Percentiles rank a stretch among this genome's conserved stretches.
phyloP scores from a whole-genome alignment of 2,888 invertebrate genomes.

The Ophioninae sp. region DNA sequence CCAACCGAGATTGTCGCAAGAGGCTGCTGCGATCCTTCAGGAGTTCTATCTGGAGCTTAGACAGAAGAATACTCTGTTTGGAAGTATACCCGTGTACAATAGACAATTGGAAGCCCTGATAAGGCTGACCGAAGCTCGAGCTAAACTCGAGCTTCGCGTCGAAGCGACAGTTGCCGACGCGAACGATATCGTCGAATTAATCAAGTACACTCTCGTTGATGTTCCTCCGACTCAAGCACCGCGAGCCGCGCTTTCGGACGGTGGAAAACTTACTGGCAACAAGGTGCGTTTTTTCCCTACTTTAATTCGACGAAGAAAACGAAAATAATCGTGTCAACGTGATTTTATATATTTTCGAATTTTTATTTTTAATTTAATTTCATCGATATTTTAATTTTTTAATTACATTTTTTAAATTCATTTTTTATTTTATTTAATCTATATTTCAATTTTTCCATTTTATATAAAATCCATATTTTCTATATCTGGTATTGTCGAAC shows the following conservation, averaged over 20 bases:
- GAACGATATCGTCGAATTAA: constrained; percentile 91
- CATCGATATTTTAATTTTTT: too few relatives aligned
- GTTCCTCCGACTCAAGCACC: constrained; percentile 55
- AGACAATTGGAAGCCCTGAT: constrained; percentile 95
- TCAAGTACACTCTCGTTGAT: constrained; percentile 84
- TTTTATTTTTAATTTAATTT: too few relatives aligned
- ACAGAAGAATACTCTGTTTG: constrained; percentile 84
- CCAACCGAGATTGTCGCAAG: constrained; percentile 88
- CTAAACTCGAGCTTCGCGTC: constrained; percentile 92
- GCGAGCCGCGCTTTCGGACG: constrained; percentile 83
- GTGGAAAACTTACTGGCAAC: constrained; percentile 81
- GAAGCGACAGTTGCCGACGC: constrained; percentile 91
- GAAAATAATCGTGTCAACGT: too few relatives aligned
- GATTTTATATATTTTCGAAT: too few relatives aligned
- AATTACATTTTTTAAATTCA: too few relatives aligned
- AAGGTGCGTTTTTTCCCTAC: constrained; percentile 65
- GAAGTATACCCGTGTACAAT: constrained; percentile 89
- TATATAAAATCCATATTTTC: too few relatives aligned
- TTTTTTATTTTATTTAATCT: too few relatives aligned
- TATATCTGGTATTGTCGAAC: neutral
- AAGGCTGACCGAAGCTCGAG: constrained; percentile 92
- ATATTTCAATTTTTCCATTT: too few relatives aligned
- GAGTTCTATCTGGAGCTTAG: constrained; percentile 91
- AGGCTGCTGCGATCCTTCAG: constrained; percentile 88
- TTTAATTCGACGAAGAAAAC: neutral